These are phyloP conservation scores for Mayetiola destructor DNA, from an alignment of 2,888 invertebrate species.

Conservation along the genomic window DNA sequence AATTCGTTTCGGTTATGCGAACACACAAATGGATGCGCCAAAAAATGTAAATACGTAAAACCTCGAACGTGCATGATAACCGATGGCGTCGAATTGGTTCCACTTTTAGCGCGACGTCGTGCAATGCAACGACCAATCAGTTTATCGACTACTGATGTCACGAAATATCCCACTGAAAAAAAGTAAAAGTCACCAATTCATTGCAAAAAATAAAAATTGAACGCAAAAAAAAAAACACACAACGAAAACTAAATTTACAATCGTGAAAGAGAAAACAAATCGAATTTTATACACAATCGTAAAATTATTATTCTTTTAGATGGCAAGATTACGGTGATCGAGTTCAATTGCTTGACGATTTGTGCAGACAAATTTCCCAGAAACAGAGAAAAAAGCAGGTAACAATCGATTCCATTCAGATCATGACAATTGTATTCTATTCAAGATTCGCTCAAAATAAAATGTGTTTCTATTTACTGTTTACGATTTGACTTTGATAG, in stretches of 20 bases:
- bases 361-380: constrained; percentile 39
- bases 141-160: constrained; percentile 41
- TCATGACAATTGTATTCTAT: background rate
- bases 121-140: constrained; percentile 40
- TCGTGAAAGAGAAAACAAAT: no score
- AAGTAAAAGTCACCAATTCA: no score
- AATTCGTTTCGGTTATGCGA: background rate
- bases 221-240: background rate
- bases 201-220: no score
- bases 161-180: constrained; percentile 37
- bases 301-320: constrained; percentile 19
- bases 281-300: background rate
- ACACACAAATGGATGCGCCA: background rate
- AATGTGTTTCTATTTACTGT: background rate
- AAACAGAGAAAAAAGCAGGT: constrained; percentile 36
- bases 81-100: constrained; percentile 62
- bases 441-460: background rate
- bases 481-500: background rate
- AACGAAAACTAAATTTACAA: background rate
- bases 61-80: constrained; percentile 33
- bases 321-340: constrained; percentile 24
- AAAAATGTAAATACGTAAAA: background rate
- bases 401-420: constrained; percentile 15
- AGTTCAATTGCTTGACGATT: constrained; percentile 38
- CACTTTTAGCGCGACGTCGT: constrained; percentile 53